phyloP scores from a whole-genome alignment of 2,797 vertebrate species.

The Lates japonicus region DNA sequence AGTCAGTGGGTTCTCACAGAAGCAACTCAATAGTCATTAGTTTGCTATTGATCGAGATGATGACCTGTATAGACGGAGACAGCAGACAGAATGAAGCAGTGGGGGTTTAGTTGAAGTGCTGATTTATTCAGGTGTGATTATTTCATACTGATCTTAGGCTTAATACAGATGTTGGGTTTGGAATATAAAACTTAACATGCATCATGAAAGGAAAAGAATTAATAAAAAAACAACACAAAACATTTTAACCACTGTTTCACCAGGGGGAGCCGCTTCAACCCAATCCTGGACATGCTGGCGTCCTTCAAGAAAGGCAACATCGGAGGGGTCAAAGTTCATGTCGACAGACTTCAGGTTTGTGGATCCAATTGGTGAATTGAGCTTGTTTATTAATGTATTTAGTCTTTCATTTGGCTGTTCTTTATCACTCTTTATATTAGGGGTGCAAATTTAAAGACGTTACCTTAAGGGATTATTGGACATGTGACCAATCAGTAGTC shows the following conservation, averaged over 20 bases:
- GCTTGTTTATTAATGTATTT: not conserved
- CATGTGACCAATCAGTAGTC: not conserved
- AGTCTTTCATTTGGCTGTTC: not conserved
- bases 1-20: slow-evolving; percentile 49
- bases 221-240: too few relatives aligned
- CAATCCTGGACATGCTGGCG: slow-evolving; percentile 96
- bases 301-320: slow-evolving; percentile 95
- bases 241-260: slow-evolving; percentile 15
- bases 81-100: slow-evolving; percentile 14
- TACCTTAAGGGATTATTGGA: not conserved
- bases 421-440: not conserved
- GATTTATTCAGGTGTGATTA: slow-evolving; percentile 9
- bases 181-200: not conserved
- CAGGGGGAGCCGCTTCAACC: slow-evolving; percentile 98
- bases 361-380: not conserved
- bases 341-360: slow-evolving; percentile 96
- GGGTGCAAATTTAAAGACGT: not conserved
- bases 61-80: slow-evolving; percentile 44
- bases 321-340: slow-evolving; percentile 97
- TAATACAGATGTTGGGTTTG: not conserved
- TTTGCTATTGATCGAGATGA: slow-evolving; percentile 59
- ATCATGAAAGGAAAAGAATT: not conserved
- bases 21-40: slow-evolving; percentile 68
- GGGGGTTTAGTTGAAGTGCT: slow-evolving; percentile 9
- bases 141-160: slow-evolving; percentile 6